Conservation (phyloP, 2,113 vertebrate genomes). For the Pagrus major region DNA sequence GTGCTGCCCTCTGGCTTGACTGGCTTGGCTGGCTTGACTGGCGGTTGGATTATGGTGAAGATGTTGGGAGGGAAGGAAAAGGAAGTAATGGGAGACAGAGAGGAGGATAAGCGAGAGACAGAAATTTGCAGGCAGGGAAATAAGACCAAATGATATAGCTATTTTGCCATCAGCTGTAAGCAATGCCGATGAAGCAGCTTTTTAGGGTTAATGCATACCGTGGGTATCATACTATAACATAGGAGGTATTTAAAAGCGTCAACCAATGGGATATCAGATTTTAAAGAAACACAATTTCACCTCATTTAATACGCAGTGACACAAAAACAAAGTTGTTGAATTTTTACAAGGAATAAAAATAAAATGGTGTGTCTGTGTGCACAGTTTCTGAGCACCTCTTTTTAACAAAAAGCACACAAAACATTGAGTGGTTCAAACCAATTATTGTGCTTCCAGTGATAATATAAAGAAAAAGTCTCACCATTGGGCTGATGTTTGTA, state of each 20-base stretch:
- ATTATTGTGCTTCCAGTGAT: neutral
- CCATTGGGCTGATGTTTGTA: slow-evolving; percentile 76
- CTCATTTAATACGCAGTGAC: neutral
- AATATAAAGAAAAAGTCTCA: slow-evolving; percentile 45
- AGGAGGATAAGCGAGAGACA: neutral
- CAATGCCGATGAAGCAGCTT: neutral
- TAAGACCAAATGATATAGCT: neutral
- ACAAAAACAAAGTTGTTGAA: neutral
- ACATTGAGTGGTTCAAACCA: neutral
- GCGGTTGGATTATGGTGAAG: neutral
- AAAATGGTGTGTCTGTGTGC: neutral
- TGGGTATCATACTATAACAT: neutral
- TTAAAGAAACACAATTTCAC: neutral
- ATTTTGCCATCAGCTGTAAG: neutral
- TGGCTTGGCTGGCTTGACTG: slow-evolving; percentile 57
- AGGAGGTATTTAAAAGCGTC: too few relatives aligned
- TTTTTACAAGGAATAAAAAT: neutral
- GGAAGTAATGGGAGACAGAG: neutral
- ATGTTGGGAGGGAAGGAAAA: neutral
- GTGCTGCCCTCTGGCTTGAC: slow-evolving; percentile 64
- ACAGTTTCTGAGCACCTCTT: neutral
- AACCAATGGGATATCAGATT: neutral
- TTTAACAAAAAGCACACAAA: neutral
- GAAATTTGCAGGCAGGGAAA: neutral
- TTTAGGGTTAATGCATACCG: neutral